These are phyloP conservation scores for Gnathonemus echidnorhynchus DNA, from an alignment of 2,113 vertebrate genomes.

Conservation along the genomic window DNA sequence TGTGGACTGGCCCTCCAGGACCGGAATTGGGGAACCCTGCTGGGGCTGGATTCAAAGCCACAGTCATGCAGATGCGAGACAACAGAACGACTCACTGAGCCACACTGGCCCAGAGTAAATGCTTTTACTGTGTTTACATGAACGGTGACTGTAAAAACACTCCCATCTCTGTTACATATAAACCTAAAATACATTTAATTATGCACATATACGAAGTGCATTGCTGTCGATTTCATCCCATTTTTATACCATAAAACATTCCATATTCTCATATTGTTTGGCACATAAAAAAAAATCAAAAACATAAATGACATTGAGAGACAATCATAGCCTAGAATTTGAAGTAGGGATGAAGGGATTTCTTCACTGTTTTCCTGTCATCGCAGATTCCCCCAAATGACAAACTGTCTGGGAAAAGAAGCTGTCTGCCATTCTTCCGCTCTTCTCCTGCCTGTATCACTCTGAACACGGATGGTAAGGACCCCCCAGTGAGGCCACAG, in stretches of 20 bases:
- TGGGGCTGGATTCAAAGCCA: not conserved
- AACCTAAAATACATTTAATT: not conserved
- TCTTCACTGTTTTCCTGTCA: not conserved
- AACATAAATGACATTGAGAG: not conserved
- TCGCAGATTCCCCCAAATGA: constrained; percentile 60
- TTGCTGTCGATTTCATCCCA: not conserved
- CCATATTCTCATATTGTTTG: not conserved
- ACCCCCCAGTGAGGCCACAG: constrained; percentile 43
- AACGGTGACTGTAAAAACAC: not conserved
- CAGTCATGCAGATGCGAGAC: not conserved
- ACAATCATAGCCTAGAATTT: not conserved
- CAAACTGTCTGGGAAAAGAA: not conserved
- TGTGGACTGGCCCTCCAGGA: not conserved
- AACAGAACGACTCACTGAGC: not conserved
- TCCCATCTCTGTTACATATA: not conserved
- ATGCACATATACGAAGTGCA: not conserved
- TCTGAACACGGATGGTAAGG: constrained; percentile 35
- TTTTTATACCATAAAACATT: not conserved
- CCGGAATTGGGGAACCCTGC: not conserved
- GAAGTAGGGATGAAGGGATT: not conserved
- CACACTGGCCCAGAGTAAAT: not conserved
- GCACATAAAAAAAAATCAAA: not conserved
- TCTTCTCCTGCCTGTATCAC: constrained; percentile 68
- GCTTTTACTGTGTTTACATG: not conserved
- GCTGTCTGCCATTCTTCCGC: constrained; percentile 80